Base-by-base conservation (phyloP, 2,888 invertebrate genomes). In the Drosophila fulvimacula region DNA sequence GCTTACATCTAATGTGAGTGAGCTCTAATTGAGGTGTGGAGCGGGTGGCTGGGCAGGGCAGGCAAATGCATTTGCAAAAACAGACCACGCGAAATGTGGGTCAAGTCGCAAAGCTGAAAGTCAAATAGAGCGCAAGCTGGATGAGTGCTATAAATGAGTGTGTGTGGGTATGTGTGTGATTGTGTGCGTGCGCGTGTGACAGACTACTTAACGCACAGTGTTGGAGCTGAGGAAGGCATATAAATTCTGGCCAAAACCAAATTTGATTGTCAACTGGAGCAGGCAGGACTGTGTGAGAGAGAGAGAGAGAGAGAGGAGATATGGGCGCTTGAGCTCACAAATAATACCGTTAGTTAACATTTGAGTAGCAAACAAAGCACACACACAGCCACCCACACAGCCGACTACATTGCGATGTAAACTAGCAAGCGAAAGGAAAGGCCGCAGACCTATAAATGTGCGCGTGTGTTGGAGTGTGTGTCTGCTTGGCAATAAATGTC, bases 311-410 rank as follows among this genome's bases (percentile, higher is more conserved):
- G 9, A 4, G n/a, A 27, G 27, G 13, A 27, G 39, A 41, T 24
- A 9, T 44, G 44, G 32, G 36, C 70, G 82, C 77, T 82, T 81
- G 73, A 73, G 83, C 70, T 69, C 48, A 69, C 76, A 76, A 81
- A 86, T 81, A 83, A 88, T 88, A 76, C 83, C 73, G 72, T 81
- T 81, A 88, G 87, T 86, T 88, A 88, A 81, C 81, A 81, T 86
- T 88, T 82, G 81, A 78, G 81, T 57, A 67, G 75, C 81, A 86
- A 76, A 72, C 68, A 77, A 61, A 15, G 60, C 42, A 38, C 21
- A 65, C 17, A 58, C 38, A 53, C 17, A 49, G n/a, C n/a, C 30
- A 58, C 17, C 41, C 60, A 51, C 30, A 38, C 38, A 57, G 21
- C 36, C 7, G n/a, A 24, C 15, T 46, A 17, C 17, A 30, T 41